Evolutionary conservation across 2,888 invertebrate species (phyloP).

Genomic region (Nasonovia ribisnigri): DNA sequence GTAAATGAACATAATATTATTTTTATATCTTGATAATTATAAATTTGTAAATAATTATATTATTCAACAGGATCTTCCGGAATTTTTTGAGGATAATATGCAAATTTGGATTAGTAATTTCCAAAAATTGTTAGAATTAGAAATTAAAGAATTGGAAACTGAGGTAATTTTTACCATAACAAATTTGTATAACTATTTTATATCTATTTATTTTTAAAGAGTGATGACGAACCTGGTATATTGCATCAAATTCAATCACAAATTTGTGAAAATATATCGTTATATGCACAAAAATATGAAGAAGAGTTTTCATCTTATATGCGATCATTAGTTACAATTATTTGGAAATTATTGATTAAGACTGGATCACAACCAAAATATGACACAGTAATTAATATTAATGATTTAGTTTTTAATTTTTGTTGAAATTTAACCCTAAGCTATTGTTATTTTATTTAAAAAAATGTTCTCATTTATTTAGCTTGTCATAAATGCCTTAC

Average conservation of each 20-base stretch:
- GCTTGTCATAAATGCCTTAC: conserved; percentile 95
- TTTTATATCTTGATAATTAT: background rate
- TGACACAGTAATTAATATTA: conserved; percentile 84
- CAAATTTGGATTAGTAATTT: conserved; percentile 94
- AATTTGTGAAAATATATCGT: conserved; percentile 93
- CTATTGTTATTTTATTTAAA: background rate
- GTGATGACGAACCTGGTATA: conserved; percentile 88
- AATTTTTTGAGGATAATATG: conserved; percentile 99
- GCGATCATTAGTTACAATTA: conserved; percentile 91
- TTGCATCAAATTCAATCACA: conserved; percentile 93
- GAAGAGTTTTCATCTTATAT: conserved; percentile 95
- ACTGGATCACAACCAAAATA: conserved; percentile 90
- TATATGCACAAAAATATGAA: conserved; percentile 98
- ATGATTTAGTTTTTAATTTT: background rate
- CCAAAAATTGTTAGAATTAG: conserved; percentile 77
- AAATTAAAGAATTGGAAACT: conserved; percentile 51
- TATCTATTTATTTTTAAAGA: conserved; percentile 72
- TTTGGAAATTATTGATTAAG: conserved; percentile 90
- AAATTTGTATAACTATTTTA: background rate
- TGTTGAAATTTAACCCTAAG: background rate
- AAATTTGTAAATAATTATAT: conserved; percentile 21
- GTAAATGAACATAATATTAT: conserved; percentile 69
- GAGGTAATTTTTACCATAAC: conserved; percentile 4
- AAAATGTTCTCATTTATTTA: conserved; percentile 71
- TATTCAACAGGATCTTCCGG: conserved; percentile 84